These are phyloP conservation scores for Pitta sordida DNA, from an alignment of 2,113 vertebrate species.

Conservation along the genomic window DNA sequence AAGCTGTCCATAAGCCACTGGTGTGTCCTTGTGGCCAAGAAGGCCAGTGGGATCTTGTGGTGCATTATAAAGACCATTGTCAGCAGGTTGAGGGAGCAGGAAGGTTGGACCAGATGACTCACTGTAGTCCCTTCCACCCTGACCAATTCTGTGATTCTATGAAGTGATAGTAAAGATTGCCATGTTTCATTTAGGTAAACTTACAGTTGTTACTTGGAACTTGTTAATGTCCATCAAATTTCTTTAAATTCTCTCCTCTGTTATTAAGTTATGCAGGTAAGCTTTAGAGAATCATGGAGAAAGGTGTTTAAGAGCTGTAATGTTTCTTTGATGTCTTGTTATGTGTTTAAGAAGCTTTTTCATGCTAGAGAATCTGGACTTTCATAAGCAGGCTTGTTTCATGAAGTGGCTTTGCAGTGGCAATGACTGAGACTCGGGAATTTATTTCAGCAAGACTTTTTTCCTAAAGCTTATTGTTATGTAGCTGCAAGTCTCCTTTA, in stretches of 20 bases:
- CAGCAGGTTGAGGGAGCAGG: not conserved
- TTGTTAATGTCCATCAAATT: not conserved
- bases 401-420: not conserved
- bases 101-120: not conserved
- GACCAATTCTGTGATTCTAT: too few species aligned
- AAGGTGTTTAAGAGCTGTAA: not conserved
- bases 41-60: too few species aligned
- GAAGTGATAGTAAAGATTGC: not conserved
- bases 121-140: not conserved
- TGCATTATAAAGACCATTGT: not conserved
- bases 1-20: not conserved
- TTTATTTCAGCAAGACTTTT: not conserved
- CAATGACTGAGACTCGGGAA: too few species aligned
- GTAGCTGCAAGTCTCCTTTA: not conserved
- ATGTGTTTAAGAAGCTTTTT: not conserved
- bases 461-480: not conserved
- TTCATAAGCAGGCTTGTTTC: not conserved
- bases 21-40: too few species aligned
- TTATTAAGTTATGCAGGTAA: not conserved
- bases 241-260: not conserved
- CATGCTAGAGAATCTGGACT: rapidly evolving
- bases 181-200: not conserved
- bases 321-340: not conserved
- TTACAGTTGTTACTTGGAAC: not conserved
- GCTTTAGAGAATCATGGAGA: not conserved